phyloP scores from a whole-genome alignment of 30 jellyfish, hydroid and myxozoan species.

The Aurelia sp. region DNA sequence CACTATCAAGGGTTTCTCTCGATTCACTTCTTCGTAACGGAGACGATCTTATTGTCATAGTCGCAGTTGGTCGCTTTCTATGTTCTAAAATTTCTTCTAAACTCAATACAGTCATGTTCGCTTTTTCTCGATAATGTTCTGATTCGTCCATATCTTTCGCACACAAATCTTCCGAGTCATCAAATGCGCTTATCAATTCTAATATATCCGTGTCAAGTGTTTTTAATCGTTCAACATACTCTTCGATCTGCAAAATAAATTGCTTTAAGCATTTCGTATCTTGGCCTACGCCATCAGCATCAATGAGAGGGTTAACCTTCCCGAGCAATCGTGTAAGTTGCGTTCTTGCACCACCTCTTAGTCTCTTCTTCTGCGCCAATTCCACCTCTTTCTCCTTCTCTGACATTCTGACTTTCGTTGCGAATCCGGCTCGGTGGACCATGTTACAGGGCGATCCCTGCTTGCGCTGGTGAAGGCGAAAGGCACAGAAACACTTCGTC shows the following conservation, averaged over 20 bases:
- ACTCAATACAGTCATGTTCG: background rate
- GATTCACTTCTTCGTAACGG: background rate
- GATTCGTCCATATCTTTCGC: background rate
- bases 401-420: no score
- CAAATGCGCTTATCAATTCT: background rate
- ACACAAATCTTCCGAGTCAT: background rate
- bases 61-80: background rate
- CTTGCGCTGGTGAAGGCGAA: no score
- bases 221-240: background rate
- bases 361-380: no score
- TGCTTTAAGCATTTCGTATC: background rate
- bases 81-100: background rate
- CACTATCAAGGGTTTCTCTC: background rate
- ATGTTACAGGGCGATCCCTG: no score
- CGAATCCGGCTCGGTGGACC: no score
- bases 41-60: background rate
- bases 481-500: no score
- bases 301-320: no score
- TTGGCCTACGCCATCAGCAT: no score
- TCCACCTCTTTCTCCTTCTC: no score
- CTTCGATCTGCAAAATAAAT: background rate
- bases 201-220: background rate
- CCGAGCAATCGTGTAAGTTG: no score
- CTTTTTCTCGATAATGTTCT: background rate
- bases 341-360: no score